Evolutionary conservation across 2,113 vertebrate genomes (phyloP).

Genomic region (Gasterosteus nipponicus): DNA sequence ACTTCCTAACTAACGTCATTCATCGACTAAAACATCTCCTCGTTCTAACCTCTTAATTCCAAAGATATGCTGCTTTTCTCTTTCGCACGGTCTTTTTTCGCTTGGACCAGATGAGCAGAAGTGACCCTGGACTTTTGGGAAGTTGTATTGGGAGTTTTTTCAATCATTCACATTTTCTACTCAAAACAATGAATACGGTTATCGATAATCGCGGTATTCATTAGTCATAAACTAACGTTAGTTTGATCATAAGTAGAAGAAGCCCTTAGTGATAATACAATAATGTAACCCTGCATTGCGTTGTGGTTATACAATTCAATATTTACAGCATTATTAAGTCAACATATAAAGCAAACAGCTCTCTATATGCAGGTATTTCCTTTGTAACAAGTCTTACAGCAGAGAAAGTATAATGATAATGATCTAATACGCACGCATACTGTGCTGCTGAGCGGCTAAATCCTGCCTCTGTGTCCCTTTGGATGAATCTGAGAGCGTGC

Average conservation of each 20-base stretch:
- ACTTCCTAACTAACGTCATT: background rate
- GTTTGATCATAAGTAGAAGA: background rate
- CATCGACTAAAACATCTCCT: background rate
- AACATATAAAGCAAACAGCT: constrained; percentile 7
- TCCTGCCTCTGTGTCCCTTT: constrained; percentile 39
- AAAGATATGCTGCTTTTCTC: background rate
- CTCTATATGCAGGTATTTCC: constrained; percentile 8
- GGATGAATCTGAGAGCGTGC: constrained; percentile 30
- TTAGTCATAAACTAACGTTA: background rate
- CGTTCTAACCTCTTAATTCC: constrained; percentile 1
- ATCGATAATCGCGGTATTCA: background rate
- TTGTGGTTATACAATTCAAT: background rate
- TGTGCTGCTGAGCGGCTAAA: constrained; percentile 40
- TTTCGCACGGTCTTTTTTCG: background rate
- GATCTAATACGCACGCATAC: constrained; percentile 54
- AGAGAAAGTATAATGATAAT: constrained; percentile 22
- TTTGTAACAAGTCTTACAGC: constrained; percentile 16
- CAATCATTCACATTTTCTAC: background rate
- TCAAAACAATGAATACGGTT: background rate
- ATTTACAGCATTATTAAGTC: constrained; percentile 15
- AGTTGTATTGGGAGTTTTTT: background rate
- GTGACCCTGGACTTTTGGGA: background rate
- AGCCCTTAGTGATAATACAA: background rate
- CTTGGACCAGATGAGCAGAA: background rate
- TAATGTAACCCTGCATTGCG: background rate